Percentiles rank a stretch among this genome's conserved stretches.
Evolutionary conservation across 2,797 vertebrate species (phyloP).

Genomic region (Holocentrus rufus): DNA sequence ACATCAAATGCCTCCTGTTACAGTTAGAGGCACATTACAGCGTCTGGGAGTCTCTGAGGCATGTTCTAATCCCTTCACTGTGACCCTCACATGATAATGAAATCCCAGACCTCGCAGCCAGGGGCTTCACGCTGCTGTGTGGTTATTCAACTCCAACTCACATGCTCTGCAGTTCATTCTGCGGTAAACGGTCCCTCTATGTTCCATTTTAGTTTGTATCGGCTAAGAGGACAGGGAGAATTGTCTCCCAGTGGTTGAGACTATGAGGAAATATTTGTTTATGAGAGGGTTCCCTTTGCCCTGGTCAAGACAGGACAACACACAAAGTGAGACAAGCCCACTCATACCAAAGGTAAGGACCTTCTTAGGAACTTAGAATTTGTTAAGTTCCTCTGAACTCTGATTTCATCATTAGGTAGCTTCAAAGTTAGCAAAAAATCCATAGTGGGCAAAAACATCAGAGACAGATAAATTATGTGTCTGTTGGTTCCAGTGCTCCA

Average conservation of each 20-base stretch:
- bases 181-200: constrained; percentile 15
- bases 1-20: constrained; percentile 34
- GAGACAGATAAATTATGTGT: no score
- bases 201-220: constrained; percentile 22
- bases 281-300: constrained; percentile 59
- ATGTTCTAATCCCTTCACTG: constrained; percentile 73
- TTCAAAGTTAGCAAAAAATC: no score
- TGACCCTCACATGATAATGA: constrained; percentile 84
- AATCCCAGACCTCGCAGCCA: constrained; percentile 58
- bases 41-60: constrained; percentile 18
- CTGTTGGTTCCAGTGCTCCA: no score
- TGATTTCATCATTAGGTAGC: background rate
- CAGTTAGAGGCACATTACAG: background rate
- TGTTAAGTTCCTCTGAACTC: background rate
- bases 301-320: constrained; percentile 57
- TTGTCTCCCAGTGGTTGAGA: constrained; percentile 40
- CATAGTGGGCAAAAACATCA: no score
- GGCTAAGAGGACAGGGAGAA: constrained; percentile 29
- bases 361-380: background rate
- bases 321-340: constrained; percentile 75
- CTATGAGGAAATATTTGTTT: constrained; percentile 66
- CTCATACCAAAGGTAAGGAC: constrained; percentile 86
- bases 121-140: constrained; percentile 50
- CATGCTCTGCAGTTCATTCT: constrained; percentile 54
- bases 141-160: constrained; percentile 58